phyloP scores from a whole-genome alignment of 2,888 invertebrate genomes.

The Lamellibrachia columna region DNA sequence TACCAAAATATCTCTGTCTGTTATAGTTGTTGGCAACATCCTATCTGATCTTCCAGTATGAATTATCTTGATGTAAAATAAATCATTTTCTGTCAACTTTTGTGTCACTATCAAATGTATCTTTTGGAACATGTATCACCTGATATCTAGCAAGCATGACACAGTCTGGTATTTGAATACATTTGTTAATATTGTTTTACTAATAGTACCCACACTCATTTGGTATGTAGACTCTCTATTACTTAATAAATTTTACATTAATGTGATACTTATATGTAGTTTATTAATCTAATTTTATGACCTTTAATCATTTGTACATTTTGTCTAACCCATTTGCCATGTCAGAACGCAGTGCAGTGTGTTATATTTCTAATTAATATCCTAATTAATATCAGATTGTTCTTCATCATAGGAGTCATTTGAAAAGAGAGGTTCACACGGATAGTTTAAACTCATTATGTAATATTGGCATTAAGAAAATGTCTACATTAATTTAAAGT shows the following conservation, averaged over 20 bases:
- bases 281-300: not conserved
- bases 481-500: too few species aligned
- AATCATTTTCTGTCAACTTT: not conserved
- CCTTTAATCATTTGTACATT: not conserved
- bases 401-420: too few species aligned
- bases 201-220: not conserved
- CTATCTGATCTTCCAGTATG: not conserved
- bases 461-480: too few species aligned
- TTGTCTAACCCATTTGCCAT: not conserved
- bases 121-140: not conserved
- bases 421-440: too few species aligned
- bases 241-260: not conserved
- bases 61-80: not conserved
- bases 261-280: not conserved
- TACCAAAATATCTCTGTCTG: too few species aligned
- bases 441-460: too few species aligned
- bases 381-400: not conserved
- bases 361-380: not conserved
- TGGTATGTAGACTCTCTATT: not conserved
- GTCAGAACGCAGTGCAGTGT: not conserved
- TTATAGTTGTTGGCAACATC: too few species aligned
- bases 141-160: not conserved
- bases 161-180: not conserved
- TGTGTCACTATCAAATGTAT: not conserved
- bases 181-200: not conserved